Conservation (phyloP, 2,113 vertebrate genomes). For the Anser brachyrhynchus region DNA sequence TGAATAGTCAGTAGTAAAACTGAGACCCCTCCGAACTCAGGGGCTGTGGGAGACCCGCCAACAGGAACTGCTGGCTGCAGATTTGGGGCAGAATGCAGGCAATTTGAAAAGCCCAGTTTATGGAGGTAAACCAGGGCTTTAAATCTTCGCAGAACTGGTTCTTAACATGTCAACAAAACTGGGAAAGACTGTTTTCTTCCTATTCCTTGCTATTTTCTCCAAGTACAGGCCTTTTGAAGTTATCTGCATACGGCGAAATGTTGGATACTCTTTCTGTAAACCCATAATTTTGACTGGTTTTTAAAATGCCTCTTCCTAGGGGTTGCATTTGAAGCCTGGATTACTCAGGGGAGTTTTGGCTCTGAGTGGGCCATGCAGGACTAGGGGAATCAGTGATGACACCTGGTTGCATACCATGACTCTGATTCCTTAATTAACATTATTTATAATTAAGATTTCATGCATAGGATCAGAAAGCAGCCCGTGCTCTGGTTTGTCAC, state of each 20-base stretch:
- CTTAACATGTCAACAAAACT: background rate
- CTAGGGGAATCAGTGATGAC: background rate
- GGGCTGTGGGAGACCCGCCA: background rate
- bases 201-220: background rate
- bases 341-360: background rate
- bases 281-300: background rate
- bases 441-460: background rate
- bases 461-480: background rate
- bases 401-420: background rate
- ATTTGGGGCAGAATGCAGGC: background rate
- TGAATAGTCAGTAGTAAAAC: background rate
- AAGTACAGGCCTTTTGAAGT: background rate
- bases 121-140: background rate
- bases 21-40: background rate
- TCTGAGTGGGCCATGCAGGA: background rate
- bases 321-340: background rate
- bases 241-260: background rate
- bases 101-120: background rate
- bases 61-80: background rate
- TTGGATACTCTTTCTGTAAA: background rate
- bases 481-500: background rate
- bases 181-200: background rate
- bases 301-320: background rate
- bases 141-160: background rate
- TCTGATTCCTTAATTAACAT: slow-evolving; percentile 2